Conservation (phyloP, 2,888 invertebrate genomes). For the Synanthedon tipuliformis region DNA sequence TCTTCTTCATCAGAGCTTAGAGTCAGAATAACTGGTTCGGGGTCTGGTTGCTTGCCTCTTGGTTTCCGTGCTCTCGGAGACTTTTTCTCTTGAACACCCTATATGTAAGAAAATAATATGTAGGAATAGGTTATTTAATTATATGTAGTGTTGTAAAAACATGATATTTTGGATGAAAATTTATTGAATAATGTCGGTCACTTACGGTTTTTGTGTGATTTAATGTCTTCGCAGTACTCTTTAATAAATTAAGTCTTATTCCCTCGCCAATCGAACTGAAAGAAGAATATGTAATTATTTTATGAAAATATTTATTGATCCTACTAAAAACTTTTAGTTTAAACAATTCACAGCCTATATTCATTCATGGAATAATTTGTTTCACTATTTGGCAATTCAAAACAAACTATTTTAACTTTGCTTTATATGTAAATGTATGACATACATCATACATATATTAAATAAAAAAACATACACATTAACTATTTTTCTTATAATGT, state of each 20-base stretch:
- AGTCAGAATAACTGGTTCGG: conserved; percentile 76
- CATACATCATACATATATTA: too few species aligned
- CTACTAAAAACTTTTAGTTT: too few species aligned
- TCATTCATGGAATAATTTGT: not conserved
- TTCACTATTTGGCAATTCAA: not conserved
- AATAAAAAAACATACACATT: too few species aligned
- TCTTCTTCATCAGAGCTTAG: conserved; percentile 80
- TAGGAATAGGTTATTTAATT: too few species aligned
- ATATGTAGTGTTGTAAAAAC: too few species aligned
- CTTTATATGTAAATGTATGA: too few species aligned
- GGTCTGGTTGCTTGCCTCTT: conserved; percentile 66
- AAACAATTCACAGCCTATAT: not conserved
- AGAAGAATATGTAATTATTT: conserved; percentile 10
- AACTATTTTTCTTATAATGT: too few species aligned
- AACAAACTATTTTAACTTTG: too few species aligned
- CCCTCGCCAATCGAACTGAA: conserved; percentile 48
- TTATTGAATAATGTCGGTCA: conserved; percentile 8
- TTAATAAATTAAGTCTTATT: conserved; percentile 62
- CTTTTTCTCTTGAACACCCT: conserved; percentile 42
- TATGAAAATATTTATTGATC: not conserved
- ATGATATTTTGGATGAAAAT: too few species aligned
- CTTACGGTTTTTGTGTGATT: conserved; percentile 43
- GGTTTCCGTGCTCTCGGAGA: conserved; percentile 60
- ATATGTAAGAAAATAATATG: too few species aligned
- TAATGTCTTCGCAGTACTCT: conserved; percentile 37